Conservation (phyloP, 2,113 vertebrate species). For the Leucosticte australis region DNA sequence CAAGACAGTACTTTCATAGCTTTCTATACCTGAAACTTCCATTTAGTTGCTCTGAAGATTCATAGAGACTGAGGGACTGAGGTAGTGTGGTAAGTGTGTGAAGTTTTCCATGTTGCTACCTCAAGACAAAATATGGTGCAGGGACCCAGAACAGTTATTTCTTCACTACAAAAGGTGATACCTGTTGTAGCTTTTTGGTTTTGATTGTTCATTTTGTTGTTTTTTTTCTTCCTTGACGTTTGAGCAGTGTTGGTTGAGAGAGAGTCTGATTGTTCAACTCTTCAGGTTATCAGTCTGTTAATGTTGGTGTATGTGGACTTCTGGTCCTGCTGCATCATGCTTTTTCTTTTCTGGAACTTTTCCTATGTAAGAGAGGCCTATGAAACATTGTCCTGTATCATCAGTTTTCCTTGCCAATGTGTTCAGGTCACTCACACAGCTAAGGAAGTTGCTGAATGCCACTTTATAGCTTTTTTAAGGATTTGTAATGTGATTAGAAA, state of each 20-base stretch:
- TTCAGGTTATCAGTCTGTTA: not conserved
- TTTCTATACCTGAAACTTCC: constrained; percentile 3
- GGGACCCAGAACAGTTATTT: constrained; percentile 41
- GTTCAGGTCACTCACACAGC: not conserved
- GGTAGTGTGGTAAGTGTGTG: constrained; percentile 28
- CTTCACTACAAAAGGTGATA: not conserved
- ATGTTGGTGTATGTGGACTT: constrained; percentile 11
- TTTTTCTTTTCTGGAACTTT: not conserved
- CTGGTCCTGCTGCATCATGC: not conserved
- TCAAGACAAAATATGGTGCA: constrained; percentile 26
- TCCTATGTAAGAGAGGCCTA: not conserved
- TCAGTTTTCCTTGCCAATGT: not conserved
- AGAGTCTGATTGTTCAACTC: not conserved
- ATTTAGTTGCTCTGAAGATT: constrained; percentile 25
- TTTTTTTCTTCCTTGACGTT: not conserved
- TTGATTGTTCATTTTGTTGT: not conserved
- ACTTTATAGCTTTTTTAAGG: not conserved
- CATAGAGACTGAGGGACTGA: constrained; percentile 23
- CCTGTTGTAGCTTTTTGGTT: not conserved
- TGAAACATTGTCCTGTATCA: not conserved
- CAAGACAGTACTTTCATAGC: not conserved
- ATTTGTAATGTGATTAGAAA: not conserved
- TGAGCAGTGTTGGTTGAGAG: not conserved
- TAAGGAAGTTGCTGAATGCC: not conserved
- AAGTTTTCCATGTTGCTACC: constrained; percentile 51